These are phyloP conservation scores for Psylliodes chrysocephalus DNA, from an alignment of 2,888 invertebrate species.

Conservation along the genomic window DNA sequence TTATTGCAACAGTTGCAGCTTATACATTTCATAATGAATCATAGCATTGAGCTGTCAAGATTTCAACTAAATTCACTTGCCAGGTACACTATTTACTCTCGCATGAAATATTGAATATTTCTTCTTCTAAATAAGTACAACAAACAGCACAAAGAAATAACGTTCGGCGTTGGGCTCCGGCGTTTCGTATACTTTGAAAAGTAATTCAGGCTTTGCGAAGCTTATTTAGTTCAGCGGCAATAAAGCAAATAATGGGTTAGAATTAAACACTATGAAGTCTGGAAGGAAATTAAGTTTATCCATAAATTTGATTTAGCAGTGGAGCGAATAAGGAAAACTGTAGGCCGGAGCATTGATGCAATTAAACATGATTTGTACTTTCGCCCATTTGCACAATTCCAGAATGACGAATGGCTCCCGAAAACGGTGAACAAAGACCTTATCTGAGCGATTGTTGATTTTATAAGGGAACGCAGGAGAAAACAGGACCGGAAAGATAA, in stretches of 20 bases:
- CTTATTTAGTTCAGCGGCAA: slow-evolving; percentile 54
- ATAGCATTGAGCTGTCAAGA: no score
- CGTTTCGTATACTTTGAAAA: slow-evolving; percentile 43
- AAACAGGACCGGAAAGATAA: not conserved
- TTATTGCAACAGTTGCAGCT: no score
- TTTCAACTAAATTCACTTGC: no score
- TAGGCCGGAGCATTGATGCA: slow-evolving; percentile 63
- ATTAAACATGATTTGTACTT: slow-evolving; percentile 66
- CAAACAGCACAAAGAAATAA: slow-evolving; percentile 20
- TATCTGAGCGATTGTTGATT: slow-evolving; percentile 62
- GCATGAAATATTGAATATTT: not conserved
- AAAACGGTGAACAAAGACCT: slow-evolving; percentile 59
- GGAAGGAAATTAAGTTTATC: slow-evolving; percentile 65
- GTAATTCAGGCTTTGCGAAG: slow-evolving; percentile 43
- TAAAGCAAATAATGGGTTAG: slow-evolving; percentile 62
- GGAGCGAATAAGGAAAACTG: slow-evolving; percentile 60
- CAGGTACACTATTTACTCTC: no score
- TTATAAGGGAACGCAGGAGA: slow-evolving; percentile 30
- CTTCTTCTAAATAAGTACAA: not conserved
- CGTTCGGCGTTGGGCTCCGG: slow-evolving; percentile 8
- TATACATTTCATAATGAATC: no score
- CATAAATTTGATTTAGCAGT: slow-evolving; percentile 66
- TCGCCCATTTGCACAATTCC: slow-evolving; percentile 61
- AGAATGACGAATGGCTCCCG: slow-evolving; percentile 62
- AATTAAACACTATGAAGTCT: slow-evolving; percentile 62